These are phyloP conservation scores for Hymenopus coronatus DNA, from an alignment of 2,888 invertebrate species.

Conservation along the genomic window DNA sequence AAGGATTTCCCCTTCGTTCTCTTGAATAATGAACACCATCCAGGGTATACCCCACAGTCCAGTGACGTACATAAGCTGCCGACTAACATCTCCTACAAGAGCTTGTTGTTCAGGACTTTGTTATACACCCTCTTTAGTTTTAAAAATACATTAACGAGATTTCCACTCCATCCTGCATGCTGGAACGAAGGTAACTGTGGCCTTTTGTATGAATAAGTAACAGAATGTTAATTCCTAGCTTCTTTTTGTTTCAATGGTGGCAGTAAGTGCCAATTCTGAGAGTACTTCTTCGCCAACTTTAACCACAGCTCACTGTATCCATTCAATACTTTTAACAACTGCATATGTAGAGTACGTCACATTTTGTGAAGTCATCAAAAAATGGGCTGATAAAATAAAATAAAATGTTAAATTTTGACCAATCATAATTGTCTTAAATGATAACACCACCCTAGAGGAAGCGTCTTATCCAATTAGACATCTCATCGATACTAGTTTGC, in stretches of 20 bases:
- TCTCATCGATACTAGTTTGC: too few species aligned
- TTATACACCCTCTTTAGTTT: neutral
- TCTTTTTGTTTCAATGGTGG: neutral
- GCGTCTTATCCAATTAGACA: too few species aligned
- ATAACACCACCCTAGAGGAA: too few species aligned
- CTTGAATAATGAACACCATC: slow-evolving; percentile 10
- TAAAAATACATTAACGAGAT: neutral
- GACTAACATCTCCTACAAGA: neutral
- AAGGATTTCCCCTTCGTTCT: slow-evolving; percentile 30
- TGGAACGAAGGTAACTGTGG: neutral
- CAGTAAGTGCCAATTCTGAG: neutral
- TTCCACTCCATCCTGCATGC: neutral
- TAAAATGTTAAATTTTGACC: too few species aligned
- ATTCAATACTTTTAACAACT: too few species aligned
- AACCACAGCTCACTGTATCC: too few species aligned
- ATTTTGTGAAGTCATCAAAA: too few species aligned
- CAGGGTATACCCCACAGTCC: neutral
- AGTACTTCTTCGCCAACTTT: neutral
- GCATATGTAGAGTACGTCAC: too few species aligned
- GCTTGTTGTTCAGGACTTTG: neutral
- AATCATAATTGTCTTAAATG: too few species aligned
- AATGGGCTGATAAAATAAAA: too few species aligned
- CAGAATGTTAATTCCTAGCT: neutral
- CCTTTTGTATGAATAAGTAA: neutral
- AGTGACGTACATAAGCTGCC: neutral